These are phyloP conservation scores for Hydrophis major DNA, from an alignment of 2,797 vertebrate genomes.

Conservation along the genomic window DNA sequence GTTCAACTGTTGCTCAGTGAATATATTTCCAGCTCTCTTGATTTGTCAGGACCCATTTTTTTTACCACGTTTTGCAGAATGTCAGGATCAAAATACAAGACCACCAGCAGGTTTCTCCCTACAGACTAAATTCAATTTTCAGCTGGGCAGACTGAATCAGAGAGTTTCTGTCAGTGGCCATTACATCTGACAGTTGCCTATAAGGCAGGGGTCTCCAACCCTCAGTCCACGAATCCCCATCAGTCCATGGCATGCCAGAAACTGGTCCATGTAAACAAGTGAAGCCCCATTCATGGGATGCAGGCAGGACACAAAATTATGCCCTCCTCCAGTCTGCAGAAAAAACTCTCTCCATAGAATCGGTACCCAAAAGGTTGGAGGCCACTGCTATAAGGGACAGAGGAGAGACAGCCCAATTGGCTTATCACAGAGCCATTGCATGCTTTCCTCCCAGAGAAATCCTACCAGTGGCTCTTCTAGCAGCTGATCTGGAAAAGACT, in stretches of 20 bases:
- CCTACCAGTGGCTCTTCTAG: neutral
- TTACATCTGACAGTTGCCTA: neutral
- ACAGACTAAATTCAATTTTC: neutral
- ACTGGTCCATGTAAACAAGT: neutral
- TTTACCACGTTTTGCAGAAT: neutral
- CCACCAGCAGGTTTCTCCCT: neutral
- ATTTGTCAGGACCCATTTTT: neutral
- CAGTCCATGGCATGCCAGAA: neutral
- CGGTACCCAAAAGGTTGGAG: neutral
- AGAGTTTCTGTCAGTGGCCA: neutral
- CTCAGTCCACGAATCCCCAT: fast-evolving
- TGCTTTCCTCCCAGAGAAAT: neutral
- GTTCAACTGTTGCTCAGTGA: neutral
- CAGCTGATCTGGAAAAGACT: neutral
- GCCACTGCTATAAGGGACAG: neutral
- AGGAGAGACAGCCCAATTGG: neutral
- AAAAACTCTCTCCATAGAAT: neutral
- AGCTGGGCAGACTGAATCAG: neutral
- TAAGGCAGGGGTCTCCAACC: neutral
- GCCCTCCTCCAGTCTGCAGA: neutral
- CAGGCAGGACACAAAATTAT: neutral
- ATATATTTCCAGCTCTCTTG: neutral
- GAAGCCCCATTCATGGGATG: neutral
- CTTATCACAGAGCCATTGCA: neutral
- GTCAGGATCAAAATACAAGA: neutral